These are phyloP conservation scores for Dromococcyx pavoninus DNA, from an alignment of 2,797 vertebrate genomes.

Conservation along the genomic window DNA sequence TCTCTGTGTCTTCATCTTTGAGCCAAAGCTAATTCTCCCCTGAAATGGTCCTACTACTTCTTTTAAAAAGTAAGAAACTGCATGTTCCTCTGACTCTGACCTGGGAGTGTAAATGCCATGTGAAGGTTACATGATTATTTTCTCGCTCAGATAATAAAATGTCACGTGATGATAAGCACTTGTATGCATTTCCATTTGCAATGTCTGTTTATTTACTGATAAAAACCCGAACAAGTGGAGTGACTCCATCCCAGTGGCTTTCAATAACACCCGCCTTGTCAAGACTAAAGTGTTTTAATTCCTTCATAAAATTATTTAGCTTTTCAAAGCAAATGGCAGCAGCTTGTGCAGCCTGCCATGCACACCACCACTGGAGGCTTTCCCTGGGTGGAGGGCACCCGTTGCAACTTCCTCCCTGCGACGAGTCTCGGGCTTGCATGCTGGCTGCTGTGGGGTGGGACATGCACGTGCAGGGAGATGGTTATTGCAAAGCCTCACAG, in stretches of 20 bases:
- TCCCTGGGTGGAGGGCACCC: not conserved
- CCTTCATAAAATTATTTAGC: not conserved
- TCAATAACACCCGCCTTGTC: not conserved
- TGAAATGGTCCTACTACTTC: not conserved
- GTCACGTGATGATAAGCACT: not conserved
- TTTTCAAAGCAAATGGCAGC: not conserved
- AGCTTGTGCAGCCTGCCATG: not conserved
- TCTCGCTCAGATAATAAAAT: not conserved
- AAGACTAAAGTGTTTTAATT: not conserved
- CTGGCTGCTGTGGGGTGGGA: accelerated
- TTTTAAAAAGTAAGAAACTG: not conserved
- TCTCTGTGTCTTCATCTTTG: not conserved
- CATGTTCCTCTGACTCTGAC: not conserved
- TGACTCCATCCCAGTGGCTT: not conserved
- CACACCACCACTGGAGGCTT: accelerated
- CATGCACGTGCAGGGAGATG: too few relatives aligned
- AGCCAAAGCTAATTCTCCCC: not conserved
- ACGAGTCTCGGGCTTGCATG: not conserved
- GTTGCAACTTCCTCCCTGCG: accelerated
- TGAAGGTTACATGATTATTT: conserved; percentile 42
- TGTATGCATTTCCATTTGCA: conserved; percentile 46
- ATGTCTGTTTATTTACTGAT: not conserved
- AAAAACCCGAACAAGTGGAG: not conserved
- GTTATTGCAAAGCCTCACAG: not conserved
- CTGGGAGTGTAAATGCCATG: not conserved